Conservation (phyloP, 2,113 vertebrate species). For the Gallinago paraguaiae region DNA sequence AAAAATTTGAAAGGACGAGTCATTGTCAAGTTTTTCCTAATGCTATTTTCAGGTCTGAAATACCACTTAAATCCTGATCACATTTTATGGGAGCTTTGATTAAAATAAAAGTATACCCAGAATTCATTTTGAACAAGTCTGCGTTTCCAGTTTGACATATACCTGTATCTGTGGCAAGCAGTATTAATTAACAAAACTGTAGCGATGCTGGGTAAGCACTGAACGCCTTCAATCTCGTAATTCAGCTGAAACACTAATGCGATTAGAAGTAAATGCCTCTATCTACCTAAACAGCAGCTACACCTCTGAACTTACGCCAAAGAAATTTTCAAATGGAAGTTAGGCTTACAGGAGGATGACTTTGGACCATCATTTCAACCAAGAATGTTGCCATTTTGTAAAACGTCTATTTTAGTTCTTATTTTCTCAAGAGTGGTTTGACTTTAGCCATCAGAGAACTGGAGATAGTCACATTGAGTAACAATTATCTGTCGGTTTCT, state of each 20-base stretch:
- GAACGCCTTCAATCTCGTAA: neutral
- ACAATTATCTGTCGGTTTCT: neutral
- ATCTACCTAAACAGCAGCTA: constrained; percentile 48
- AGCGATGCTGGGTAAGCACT: neutral
- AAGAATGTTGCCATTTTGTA: neutral
- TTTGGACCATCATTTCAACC: neutral
- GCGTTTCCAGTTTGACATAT: neutral
- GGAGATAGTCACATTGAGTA: neutral
- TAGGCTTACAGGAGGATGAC: neutral
- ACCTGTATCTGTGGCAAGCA: neutral
- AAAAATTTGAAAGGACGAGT: neutral
- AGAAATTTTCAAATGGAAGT: neutral
- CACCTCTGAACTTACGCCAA: neutral
- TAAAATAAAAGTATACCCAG: neutral
- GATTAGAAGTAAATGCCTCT: constrained; percentile 57
- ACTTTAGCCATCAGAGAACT: neutral
- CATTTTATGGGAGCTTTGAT: neutral
- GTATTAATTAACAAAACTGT: neutral
- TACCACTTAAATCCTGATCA: neutral
- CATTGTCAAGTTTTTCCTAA: neutral
- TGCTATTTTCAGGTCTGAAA: neutral
- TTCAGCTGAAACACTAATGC: constrained; percentile 42
- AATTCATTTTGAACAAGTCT: neutral
- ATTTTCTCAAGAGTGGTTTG: neutral
- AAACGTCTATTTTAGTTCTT: neutral